Conservation (phyloP, 1,140 invertebrate genomes). For the Latrodectus geometricus region DNA sequence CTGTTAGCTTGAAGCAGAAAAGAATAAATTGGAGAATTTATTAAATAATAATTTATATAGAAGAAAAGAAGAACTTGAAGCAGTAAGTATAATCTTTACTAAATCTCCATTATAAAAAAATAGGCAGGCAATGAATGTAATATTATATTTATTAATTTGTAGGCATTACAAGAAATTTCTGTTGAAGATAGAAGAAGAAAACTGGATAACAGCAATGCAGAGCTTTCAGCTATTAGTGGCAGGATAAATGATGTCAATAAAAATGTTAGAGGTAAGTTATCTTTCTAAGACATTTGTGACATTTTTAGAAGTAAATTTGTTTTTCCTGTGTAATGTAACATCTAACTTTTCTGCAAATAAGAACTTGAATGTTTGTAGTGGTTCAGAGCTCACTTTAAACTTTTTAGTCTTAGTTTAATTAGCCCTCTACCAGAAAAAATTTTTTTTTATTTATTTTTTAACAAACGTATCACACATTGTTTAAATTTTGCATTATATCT, state of each 20-base stretch:
- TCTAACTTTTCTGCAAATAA: no score
- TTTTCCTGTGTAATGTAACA: no score
- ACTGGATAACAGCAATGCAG: slow-evolving; percentile 83
- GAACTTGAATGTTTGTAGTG: no score
- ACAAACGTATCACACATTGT: no score
- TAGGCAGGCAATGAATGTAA: background rate
- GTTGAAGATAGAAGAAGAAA: slow-evolving; percentile 92
- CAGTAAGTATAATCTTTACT: slow-evolving; percentile 66
- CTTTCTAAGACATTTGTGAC: no score
- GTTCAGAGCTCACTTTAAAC: no score
- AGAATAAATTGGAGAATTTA: slow-evolving; percentile 97
- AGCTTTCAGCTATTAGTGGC: slow-evolving; percentile 78
- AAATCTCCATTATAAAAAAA: no score
- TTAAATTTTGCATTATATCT: no score
- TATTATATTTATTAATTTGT: slow-evolving; percentile 67
- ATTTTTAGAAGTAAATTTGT: no score
- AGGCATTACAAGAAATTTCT: slow-evolving; percentile 94
- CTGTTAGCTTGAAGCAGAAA: slow-evolving; percentile 86
- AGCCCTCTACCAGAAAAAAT: no score
- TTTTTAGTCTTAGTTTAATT: no score
- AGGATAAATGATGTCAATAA: slow-evolving; percentile 85
- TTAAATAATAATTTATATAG: slow-evolving; percentile 94
- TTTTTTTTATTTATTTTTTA: no score
- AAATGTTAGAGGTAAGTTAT: slow-evolving; percentile 75
- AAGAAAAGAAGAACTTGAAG: slow-evolving; percentile 85